These are phyloP conservation scores for Thryonomys swinderianus DNA, from an alignment of 2,113 vertebrate species.

Conservation along the genomic window DNA sequence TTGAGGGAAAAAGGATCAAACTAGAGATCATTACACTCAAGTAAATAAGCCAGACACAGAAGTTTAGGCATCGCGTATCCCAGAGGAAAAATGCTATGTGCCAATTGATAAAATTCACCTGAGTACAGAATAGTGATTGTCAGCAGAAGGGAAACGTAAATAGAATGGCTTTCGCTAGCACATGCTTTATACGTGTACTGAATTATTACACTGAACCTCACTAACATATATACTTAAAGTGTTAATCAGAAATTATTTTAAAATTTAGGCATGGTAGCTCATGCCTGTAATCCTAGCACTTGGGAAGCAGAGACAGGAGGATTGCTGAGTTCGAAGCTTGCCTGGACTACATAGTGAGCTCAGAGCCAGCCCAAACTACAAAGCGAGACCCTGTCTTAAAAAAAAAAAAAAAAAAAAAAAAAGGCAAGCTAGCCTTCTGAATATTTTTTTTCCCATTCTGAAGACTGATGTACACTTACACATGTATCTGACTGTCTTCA, in stretches of 20 bases:
- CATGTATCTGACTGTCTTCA: neutral
- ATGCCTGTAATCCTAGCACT: too few relatives aligned
- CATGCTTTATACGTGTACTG: neutral
- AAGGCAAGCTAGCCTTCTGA: neutral
- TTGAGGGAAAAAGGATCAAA: neutral
- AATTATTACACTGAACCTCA: neutral
- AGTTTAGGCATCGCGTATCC: neutral
- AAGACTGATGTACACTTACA: neutral
- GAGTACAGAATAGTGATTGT: neutral
- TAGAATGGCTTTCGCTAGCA: neutral
- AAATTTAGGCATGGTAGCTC: accelerated
- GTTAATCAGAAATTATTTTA: neutral
- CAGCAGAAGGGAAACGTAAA: neutral
- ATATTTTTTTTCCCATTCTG: neutral
- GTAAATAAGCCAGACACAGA: neutral
- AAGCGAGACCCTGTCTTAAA: too few relatives aligned
- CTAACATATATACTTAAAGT: neutral
- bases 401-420: too few relatives aligned
- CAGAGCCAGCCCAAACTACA: too few relatives aligned
- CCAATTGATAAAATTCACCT: neutral
- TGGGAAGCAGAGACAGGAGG: too few relatives aligned
- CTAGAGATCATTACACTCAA: neutral
- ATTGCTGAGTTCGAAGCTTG: too few relatives aligned
- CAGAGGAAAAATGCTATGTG: too few relatives aligned
- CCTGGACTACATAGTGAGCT: too few relatives aligned